phyloP scores from a whole-genome alignment of 2,888 invertebrate genomes.

The Lepidonotus clava region DNA sequence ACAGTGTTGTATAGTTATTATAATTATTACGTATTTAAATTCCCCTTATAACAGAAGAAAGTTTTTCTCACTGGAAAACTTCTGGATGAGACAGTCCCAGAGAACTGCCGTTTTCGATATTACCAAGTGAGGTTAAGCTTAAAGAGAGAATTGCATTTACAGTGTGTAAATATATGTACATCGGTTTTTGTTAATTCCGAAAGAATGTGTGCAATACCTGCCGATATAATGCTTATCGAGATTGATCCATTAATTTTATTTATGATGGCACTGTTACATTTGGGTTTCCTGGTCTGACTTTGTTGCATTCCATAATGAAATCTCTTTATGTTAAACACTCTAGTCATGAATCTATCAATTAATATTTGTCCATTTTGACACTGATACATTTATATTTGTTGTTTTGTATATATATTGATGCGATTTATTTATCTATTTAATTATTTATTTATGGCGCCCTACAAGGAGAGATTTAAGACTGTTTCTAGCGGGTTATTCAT shows the following conservation, averaged over 20 bases:
- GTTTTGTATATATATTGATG: conserved; percentile 6
- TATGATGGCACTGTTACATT: background rate
- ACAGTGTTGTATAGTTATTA: conserved; percentile 42
- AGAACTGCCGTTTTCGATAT: background rate
- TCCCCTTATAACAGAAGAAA: no score
- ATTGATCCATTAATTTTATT: background rate
- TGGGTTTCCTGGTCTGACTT: background rate
- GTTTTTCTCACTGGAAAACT: no score
- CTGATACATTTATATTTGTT: background rate
- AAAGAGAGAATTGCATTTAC: background rate
- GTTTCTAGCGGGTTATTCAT: background rate
- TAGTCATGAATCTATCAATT: conserved; percentile 10
- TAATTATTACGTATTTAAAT: background rate
- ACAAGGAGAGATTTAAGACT: background rate
- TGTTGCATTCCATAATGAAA: conserved; percentile 9
- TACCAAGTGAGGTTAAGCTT: background rate
- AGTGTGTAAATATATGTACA: background rate
- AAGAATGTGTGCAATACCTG: background rate
- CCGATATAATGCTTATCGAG: background rate
- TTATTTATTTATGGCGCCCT: conserved; percentile 6
- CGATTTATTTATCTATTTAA: no score
- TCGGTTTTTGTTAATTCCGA: background rate
- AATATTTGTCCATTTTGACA: background rate
- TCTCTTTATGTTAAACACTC: background rate
- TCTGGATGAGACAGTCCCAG: background rate